Evolutionary conservation across 2,797 vertebrate species (phyloP).

Genomic region (Leptatherina wallacei): DNA sequence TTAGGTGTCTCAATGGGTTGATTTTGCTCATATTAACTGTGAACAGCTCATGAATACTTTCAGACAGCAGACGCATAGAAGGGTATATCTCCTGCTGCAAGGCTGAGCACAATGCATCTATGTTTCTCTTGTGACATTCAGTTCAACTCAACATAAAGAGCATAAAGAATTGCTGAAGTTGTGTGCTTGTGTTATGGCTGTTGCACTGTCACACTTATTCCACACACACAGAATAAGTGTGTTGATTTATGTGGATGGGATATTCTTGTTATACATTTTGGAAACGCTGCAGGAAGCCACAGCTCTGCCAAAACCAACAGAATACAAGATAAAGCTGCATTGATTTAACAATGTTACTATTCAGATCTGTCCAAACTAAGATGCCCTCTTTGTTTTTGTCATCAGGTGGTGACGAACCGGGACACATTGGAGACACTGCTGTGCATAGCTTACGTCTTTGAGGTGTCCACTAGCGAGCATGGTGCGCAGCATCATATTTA

Average conservation of each 20-base stretch:
- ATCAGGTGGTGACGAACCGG: constrained; percentile 90
- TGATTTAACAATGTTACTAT: background rate
- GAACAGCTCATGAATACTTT: constrained; percentile 50
- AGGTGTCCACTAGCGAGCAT: constrained; percentile 92
- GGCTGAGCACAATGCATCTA: constrained; percentile 49
- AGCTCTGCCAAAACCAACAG: background rate
- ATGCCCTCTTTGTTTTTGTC: constrained; percentile 27
- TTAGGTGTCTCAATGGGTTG: constrained; percentile 76
- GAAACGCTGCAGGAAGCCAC: background rate
- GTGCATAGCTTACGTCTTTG: constrained; percentile 91
- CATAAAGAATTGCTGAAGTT: constrained; percentile 19
- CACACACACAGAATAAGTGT: background rate
- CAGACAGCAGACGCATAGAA: constrained; percentile 34
- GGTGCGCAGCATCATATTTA: constrained; percentile 94
- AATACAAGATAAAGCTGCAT: background rate
- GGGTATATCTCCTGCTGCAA: constrained; percentile 24
- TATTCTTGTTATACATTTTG: background rate
- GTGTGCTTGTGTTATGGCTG: constrained; percentile 6
- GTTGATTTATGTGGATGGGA: background rate
- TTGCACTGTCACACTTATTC: background rate
- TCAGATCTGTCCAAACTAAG: background rate
- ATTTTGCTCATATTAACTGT: constrained; percentile 76
- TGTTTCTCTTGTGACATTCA: constrained; percentile 56
- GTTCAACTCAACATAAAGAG: constrained; percentile 2
- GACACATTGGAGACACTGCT: constrained; percentile 92